Evolutionary conservation across 1,140 invertebrate genomes (phyloP), one percentile per base, ranked within the genome.

Genomic region (Antheraea mylitta): DNA sequence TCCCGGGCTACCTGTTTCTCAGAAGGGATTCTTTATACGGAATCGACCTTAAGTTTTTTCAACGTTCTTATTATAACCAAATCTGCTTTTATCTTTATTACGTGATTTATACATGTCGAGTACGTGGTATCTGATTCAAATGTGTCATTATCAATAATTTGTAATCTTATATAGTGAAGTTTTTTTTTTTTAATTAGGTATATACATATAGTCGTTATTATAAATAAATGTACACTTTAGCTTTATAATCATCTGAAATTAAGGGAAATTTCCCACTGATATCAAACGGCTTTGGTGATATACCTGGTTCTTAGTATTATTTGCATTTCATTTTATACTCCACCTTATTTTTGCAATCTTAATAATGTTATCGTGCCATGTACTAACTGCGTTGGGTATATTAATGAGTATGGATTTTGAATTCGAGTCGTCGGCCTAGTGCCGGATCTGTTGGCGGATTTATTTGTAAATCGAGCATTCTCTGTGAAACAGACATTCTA

Each of bases 321-420:
- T 53, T n/a, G 45, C 10, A 16, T 53, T 53, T 53, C 13, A 53
- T 53, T 53, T 42, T 42, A 10, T 10, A 42, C 11, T 8, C 3
- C 8, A 42, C 11, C 45, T 53, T n/a, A 13, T 53, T 2, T 16
- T 53, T 53, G 38, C 16, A 13, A 13, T 6, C 45, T 53, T 42
- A 11, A 42, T 11, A 8, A 42, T 42, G 11, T 11, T 7, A 42
- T 42, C 38, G 38, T 42, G 19, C 4, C 19, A 22, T 61, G 18
- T 13, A 19, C 70, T 79, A 71, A 78, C 78, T 85, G 78, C 78
- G 81, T 80, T 83, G 81, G 78, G 81, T 84, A 83, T 81, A 87
- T 84, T 85, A 89, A 86, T 85, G 84, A 83, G 81, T 80, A 80
- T 81, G 83, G 82, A 87, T 86, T 74, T 80, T 75, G 73, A 78